Base-by-base conservation (phyloP, 2,113 vertebrate genomes). In the Dasyornis broadbenti region DNA sequence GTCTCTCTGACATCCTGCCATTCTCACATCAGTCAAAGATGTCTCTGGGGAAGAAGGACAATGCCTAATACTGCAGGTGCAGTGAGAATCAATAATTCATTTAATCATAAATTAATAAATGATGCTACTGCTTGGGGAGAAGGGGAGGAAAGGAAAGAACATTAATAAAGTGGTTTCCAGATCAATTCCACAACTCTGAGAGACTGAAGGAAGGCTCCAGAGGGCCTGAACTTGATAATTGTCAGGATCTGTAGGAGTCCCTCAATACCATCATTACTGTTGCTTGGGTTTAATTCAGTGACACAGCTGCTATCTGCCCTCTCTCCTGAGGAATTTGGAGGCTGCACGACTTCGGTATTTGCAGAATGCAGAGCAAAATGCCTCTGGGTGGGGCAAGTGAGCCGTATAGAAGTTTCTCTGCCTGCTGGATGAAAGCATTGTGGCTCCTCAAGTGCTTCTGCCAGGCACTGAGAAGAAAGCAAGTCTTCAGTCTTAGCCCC, bases 41-140 rank as follows among this genome's bases (percentile, higher is more conserved):
- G 13, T 89, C 93, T 86, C 83, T 49, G 40, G 84, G 69, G 94
- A 50, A 92, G 92, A 57, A 92, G 91, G 92, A 97, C 96, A 95
- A 94, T 84, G 65, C 82, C 1, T 1, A 97, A 92, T 89, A 84
- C 64, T 78, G 82, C 88, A 96, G 93, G 94, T 96, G 90, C 87
- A 89, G 76, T n/a, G 64, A 86, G 72, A 94, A 97, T 97, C 94
- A 97, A 95, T 95, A 96, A 97, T 97, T 96, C 83, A 97, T 97
- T 96, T 96, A 95, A 95, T 96, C 95, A 96, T 96, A 95, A 97
- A 96, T 97, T 97, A 97, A 97, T 95, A 97, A 96, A 96, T 95
- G 86, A 91, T 95, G 95, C 18, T 94, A 61, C 45, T 94, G 83
- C 92, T 75, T 93, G 83, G 89, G 89, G 86, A 93, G 64, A 93